Base-by-base conservation (phyloP, 2,888 invertebrate species). In the Melinopterus prodromus region DNA sequence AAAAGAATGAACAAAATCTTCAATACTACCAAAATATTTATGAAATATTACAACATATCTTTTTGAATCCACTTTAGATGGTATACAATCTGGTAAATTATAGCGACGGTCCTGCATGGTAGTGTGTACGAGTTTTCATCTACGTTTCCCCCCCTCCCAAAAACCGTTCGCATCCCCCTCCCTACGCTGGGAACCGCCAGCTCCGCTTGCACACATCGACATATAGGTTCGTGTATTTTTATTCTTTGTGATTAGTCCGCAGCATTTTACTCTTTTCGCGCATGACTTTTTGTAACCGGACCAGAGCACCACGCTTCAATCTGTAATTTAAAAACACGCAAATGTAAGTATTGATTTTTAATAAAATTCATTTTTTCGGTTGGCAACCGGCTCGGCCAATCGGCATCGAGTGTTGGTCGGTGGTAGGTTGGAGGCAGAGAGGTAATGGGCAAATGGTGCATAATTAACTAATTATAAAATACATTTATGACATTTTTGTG, bases 291-390 rank as follows among this genome's bases (percentile, higher is more conserved):
- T 89, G 87, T 88, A 83, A 84, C 84, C 84, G 88, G 88, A 88
- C 87, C 53, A 53, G 53, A 53, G 53, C 53, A 53, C 53, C 37
- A 71, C 80, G 89, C 88, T 89, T 89, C 88, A 89, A 89, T 88
- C 88, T 87, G 88, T 89, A 89, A 89, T 89, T 89, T 89, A 89
- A 89, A 89, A 89, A 89, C 89, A 89, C 88, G 88, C 89, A 88
- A 88, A 87, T 88, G 88, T 88, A 86, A 85, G 89, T 89, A 89
- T 89, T 89, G 89, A 89, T 89, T 89, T 89, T 89, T 89, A 89
- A 89, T 89, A 89, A 89, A 89, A 89, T 89, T 89, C 89, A 89
- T 89, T 89, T 89, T 89, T 89, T 89, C 88, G 88, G 89, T 88
- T 88, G 88, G 88, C 88, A 88, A 88, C 88, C 85, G 86, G 88